Conservation (phyloP, 2,888 invertebrate genomes). For the Operophtera brumata region DNA sequence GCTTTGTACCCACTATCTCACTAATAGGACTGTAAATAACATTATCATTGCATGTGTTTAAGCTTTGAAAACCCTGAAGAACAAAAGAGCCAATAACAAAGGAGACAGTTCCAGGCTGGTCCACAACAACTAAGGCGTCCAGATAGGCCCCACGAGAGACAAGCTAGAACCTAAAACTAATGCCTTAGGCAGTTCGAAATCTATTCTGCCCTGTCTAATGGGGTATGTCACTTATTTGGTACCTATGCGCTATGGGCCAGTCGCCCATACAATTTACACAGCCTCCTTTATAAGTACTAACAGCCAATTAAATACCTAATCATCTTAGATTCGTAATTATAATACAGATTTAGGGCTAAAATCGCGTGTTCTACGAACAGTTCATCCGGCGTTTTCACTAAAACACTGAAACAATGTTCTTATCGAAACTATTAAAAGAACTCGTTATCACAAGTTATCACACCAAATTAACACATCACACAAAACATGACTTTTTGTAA, state of each 20-base stretch:
- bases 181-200: no score
- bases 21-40: constrained; percentile 3
- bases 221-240: neutral
- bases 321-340: constrained; percentile 48
- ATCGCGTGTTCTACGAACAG: constrained; percentile 77
- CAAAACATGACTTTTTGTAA: constrained; percentile 27
- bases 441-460: constrained; percentile 71
- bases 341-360: constrained; percentile 45
- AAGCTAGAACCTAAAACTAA: no score
- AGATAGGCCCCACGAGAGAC: neutral
- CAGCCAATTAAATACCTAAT: constrained; percentile 66
- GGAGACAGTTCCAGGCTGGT: neutral
- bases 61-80: constrained; percentile 19
- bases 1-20: constrained; percentile 21
- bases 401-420: constrained; percentile 54
- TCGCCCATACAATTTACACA: neutral
- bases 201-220: no score
- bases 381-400: constrained; percentile 54
- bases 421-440: constrained; percentile 49
- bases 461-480: constrained; percentile 36
- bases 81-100: constrained; percentile 19
- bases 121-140: neutral
- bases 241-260: neutral
- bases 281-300: constrained; percentile 64
- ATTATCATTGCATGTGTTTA: constrained; percentile 12